Evolutionary conservation across 2,113 vertebrate genomes (phyloP), one percentile per base, ranked within the genome.

Genomic region (Lycocorax pyrrhopterus): DNA sequence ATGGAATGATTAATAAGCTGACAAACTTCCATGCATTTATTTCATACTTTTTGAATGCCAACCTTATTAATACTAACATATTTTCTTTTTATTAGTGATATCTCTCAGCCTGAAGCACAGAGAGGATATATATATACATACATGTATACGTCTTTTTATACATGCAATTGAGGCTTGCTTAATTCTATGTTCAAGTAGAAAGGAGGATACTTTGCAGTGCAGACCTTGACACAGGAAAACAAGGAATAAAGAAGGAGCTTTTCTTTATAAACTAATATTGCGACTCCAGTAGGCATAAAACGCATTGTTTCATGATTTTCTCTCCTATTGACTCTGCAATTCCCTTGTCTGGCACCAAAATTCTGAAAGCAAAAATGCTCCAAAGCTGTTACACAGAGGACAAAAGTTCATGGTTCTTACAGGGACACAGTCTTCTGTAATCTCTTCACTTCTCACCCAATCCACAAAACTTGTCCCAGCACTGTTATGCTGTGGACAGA

Each of bases 1-100:
- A 97, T 94, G 81, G 93, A 94, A 93, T 97, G 96, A 98, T 97
- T 97, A 97, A 98, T 97, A 97, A 96, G 90, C 90, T 94, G 96
- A 97, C 96, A 97, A 96, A 97, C 84, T 93, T 96, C 73, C 93
- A 92, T 83, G 82, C 91, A 90, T 95, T 96, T 94, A 87, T 94
- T 97, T 95, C 74, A 90, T 75, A 87, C 56, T 95, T 95, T 95
- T 72, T 95, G 66, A 84, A 83, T 89, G 90, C 78, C 71, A 69
- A 71, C 46, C 56, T 49, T 95, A 97, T 95, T 94, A 97, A 96
- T 84, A 84, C 44, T 49, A 96, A 86, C 53, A 76, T 90, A 89
- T 96, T 96, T 96, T 95, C 86, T 94, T 97, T 95, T 95, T 95
- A 96, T 94, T 94, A 96, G 88, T 59, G 77, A 56, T 87, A 90